A percentile compares a stretch with the other conserved stretches of the same genome.
phyloP scores from a whole-genome alignment of 2,888 invertebrate species.

The Alsophila aescularia region DNA sequence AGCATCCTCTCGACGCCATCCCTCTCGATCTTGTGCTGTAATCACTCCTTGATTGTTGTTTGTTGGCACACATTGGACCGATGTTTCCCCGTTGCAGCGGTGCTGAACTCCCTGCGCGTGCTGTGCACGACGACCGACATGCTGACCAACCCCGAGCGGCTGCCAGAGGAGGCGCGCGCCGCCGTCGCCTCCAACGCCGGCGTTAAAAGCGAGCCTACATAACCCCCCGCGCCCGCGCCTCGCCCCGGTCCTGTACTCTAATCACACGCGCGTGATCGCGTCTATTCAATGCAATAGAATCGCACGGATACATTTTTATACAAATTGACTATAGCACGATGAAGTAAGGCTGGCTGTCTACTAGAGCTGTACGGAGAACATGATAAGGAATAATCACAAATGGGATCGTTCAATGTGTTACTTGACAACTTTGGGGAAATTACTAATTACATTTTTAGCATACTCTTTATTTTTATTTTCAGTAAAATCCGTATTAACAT shows the following conservation, averaged over 20 bases:
- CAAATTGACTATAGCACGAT: too few relatives aligned
- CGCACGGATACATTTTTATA: too few relatives aligned
- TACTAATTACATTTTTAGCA: too few relatives aligned
- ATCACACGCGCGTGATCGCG: neutral
- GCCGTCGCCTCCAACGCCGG: slow-evolving; percentile 84
- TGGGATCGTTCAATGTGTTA: too few relatives aligned
- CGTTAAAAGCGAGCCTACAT: slow-evolving; percentile 75
- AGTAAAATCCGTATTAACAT: too few relatives aligned
- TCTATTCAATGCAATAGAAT: neutral
- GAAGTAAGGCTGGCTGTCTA: too few relatives aligned
- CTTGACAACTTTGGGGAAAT: too few relatives aligned
- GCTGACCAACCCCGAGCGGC: slow-evolving; percentile 92
- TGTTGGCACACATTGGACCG: neutral
- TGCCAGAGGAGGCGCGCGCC: slow-evolving; percentile 95
- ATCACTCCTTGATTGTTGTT: neutral
- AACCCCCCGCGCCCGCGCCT: slow-evolving; percentile 34
- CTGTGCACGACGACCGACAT: slow-evolving; percentile 97
- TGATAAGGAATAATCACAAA: too few relatives aligned
- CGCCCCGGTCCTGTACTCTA: slow-evolving; percentile 13
- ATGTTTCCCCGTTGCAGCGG: slow-evolving; percentile 86
- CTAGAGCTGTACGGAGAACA: too few relatives aligned
- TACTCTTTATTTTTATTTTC: too few relatives aligned
- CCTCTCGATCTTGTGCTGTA: too few relatives aligned
- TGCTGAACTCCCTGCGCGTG: slow-evolving; percentile 94
- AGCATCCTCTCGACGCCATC: too few relatives aligned